Conservation (phyloP, 2,888 invertebrate genomes). For the Pimpla rufipes region DNA sequence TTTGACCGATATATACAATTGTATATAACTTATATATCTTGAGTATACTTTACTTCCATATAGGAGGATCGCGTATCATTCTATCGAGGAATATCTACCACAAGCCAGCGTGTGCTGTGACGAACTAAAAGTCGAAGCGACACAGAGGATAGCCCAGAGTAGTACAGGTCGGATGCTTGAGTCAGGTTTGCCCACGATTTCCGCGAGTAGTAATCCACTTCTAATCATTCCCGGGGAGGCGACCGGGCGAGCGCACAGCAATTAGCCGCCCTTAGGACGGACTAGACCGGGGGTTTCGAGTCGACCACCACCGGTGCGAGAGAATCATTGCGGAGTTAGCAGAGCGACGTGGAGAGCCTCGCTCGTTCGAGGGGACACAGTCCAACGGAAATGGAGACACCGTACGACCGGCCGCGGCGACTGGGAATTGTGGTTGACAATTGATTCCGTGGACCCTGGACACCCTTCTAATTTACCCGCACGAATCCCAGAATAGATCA, state of each 20-base stretch:
- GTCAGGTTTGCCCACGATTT: slow-evolving; percentile 63
- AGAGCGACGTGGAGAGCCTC: slow-evolving; percentile 32
- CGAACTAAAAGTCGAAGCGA: slow-evolving; percentile 23
- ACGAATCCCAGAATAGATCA: slow-evolving; percentile 69
- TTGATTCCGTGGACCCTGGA: slow-evolving; percentile 74
- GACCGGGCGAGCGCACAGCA: slow-evolving; percentile 58
- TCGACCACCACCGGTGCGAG: slow-evolving; percentile 32
- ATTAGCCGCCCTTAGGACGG: slow-evolving; percentile 68
- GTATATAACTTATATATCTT: no score
- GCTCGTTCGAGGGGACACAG: slow-evolving; percentile 30
- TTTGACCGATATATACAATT: no score
- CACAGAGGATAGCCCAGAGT: slow-evolving; percentile 22
- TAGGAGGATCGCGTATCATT: no score
- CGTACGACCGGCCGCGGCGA: slow-evolving; percentile 58
- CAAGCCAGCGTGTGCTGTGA: not conserved
- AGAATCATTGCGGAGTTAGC: slow-evolving; percentile 62
- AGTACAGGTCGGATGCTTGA: slow-evolving; percentile 8
- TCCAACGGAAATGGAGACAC: slow-evolving; percentile 61
- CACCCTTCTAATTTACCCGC: slow-evolving; percentile 72
- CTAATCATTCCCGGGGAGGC: slow-evolving; percentile 60
- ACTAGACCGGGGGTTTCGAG: slow-evolving; percentile 51
- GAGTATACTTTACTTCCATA: no score
- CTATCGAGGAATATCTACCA: not conserved
- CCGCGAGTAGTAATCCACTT: slow-evolving; percentile 68
- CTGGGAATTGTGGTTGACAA: slow-evolving; percentile 79